These are phyloP conservation scores for Epirrhoe tristata DNA, from an alignment of 2,888 invertebrate species.

Conservation along the genomic window DNA sequence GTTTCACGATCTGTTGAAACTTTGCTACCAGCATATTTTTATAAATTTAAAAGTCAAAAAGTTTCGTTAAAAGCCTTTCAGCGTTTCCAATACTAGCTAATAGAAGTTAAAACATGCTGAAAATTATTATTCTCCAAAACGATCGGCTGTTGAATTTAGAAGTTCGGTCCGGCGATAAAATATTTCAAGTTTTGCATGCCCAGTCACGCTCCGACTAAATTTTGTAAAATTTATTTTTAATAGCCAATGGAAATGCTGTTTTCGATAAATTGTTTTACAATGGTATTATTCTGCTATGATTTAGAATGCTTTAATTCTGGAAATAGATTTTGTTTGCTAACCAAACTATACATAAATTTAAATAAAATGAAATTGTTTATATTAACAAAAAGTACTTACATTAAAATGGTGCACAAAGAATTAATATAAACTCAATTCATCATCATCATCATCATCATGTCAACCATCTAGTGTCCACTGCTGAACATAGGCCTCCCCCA, in stretches of 20 bases:
- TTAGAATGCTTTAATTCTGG: neutral
- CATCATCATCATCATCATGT: too few species aligned
- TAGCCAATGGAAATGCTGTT: constrained; percentile 46
- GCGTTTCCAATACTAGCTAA: constrained; percentile 44
- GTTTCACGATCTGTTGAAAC: constrained; percentile 24
- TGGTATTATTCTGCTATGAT: too few species aligned
- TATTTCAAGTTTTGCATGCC: constrained; percentile 46
- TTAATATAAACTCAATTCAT: too few species aligned
- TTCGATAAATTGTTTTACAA: constrained; percentile 33
- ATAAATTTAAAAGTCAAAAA: constrained; percentile 16
- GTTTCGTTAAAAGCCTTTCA: constrained; percentile 50
- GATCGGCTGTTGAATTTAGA: constrained; percentile 39
- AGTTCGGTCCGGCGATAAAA: constrained; percentile 38
- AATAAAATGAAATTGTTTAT: neutral
- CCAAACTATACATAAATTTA: neutral
- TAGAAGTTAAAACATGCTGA: constrained; percentile 36
- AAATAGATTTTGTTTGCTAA: neutral
- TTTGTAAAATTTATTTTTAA: constrained; percentile 50
- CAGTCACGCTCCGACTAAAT: constrained; percentile 47
- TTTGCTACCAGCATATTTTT: constrained; percentile 9
- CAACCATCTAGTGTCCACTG: too few species aligned
- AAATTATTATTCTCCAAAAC: constrained; percentile 32
- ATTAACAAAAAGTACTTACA: too few species aligned
- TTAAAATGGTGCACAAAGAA: too few species aligned
- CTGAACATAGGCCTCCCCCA: too few species aligned